Base-by-base conservation (phyloP, 2,888 invertebrate species). In the Ornithoptera priamus region DNA sequence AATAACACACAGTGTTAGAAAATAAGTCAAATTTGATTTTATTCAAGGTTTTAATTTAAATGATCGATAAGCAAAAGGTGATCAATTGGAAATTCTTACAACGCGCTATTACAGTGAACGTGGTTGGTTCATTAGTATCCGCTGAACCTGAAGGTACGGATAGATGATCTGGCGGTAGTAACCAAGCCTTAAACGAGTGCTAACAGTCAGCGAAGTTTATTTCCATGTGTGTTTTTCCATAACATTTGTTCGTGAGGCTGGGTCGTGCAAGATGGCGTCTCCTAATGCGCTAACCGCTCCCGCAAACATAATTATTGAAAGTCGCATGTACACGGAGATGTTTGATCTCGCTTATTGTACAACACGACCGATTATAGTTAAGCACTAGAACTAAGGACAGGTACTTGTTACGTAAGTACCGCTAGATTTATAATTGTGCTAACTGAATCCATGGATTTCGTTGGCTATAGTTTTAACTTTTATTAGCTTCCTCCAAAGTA, bases 291-390 rank as follows among this genome's bases (percentile, higher is more conserved):
- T 91, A 92, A 92, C 87, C 78, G 80, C 84, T 87, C 85, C 81
- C 76, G 87, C 86, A 92, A 90, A 92, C 88, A 90, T 89, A 88
- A 92, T 92, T 91, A 91, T 90, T 88, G 87, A 82, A 88, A 88
- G 89, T 91, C 90, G 81, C 91, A 90, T 90, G 84, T 88, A 81
- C 82, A 78, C 71, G 71, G 71, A 73, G 60, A 73, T 89, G 82
- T 90, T 90, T 89, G 88, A 84, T 83, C 77, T 88, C 77, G 82
- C 86, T 87, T 88, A 90, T 89, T 90, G 86, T 83, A 85, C 82
- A 86, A 85, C 85, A 67, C 70, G 71, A 71, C 42, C 42, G 72
- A 76, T 78, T 73, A 76, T 73, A 66, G 66, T 67, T 71, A 70
- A 73, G 70, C 72, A 72, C 72, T 71, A 71, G 73, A 74, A 72